Evolutionary conservation across 1,140 invertebrate genomes (phyloP), one percentile per base, ranked within the genome.

Genomic region (Drosophila aff.): DNA sequence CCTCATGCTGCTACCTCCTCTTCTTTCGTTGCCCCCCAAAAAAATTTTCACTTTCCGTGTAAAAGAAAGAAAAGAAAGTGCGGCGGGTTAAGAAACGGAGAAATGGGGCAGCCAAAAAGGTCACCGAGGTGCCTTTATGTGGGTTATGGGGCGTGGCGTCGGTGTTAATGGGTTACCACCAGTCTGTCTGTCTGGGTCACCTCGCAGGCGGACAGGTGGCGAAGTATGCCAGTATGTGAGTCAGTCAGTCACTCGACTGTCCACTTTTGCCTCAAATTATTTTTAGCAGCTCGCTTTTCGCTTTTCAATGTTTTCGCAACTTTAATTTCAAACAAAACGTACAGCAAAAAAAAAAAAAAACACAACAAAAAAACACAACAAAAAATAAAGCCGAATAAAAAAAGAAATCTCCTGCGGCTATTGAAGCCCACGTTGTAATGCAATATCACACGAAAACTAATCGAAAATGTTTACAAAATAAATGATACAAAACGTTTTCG

Each of bases 231-330:
- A 16, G 55, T 68, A 23, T 53, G 44, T 69, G 21, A 41, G 44
- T 66, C 53, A 76, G 44, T 69, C 16, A 41, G 44, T 66, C 53
- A 76, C 71, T 64, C 38, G 44, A 41, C 76, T 61, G 61, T 75
- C 55, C 64, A 67, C 49, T 21, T 59, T 76, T 68, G 53, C 58
- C 65, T 62, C 65, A 26, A 71, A 78, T 77, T 78, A 77, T 77
- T 83, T 81, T 53, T 73, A 73, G 69, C 69, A 61, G 65, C 69
- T 55, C 33, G 68, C 36, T 73, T 69, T 69, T 59, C 69, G 59
- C 49, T 77, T 67, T 80, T 65, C 53, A 74, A 74, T 76, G 75
- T 87, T 87, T 87, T 89, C 81, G 84, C 83, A 87, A 87, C 80
- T 77, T 50, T 40, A 87, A 83, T 86, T 86, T 63, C 81, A 79